phyloP scores from a whole-genome alignment of 2,888 invertebrate genomes.

The Agrotis segetum region DNA sequence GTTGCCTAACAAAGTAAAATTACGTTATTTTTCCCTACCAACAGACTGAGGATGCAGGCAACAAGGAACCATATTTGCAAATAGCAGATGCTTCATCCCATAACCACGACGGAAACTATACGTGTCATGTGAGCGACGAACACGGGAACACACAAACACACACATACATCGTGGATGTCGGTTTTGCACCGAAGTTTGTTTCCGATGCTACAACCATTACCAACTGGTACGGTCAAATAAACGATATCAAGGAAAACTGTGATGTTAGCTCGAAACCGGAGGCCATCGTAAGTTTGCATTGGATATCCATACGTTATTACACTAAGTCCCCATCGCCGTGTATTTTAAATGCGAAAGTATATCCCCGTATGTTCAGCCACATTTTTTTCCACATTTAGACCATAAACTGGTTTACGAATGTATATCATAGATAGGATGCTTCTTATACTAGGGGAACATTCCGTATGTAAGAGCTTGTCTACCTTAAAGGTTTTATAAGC shows the following conservation, averaged over 20 bases:
- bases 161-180: conserved; percentile 60
- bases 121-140: conserved; percentile 62
- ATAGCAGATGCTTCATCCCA: conserved; percentile 19
- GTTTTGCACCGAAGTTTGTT: conserved; percentile 37
- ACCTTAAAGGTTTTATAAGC: no score
- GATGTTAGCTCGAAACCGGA: conserved; percentile 36
- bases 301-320: background rate
- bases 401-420: background rate
- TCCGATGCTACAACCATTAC: background rate
- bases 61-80: conserved; percentile 20
- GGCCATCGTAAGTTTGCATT: conserved; percentile 43
- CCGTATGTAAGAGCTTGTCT: background rate
- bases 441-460: background rate
- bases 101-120: conserved; percentile 61
- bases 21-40: background rate
- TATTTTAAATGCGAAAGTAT: background rate
- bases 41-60: conserved; percentile 38
- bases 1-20: background rate
- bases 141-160: conserved; percentile 49
- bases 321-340: no score
- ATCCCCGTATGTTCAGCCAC: background rate
- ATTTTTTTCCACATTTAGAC: background rate
- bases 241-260: conserved; percentile 45
- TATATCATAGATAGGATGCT: background rate
- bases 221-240: conserved; percentile 51